Evolutionary conservation across 2,113 vertebrate species (phyloP), one percentile per base, ranked within the genome.

Genomic region (zebrafish (Danio rerio)): DNA sequence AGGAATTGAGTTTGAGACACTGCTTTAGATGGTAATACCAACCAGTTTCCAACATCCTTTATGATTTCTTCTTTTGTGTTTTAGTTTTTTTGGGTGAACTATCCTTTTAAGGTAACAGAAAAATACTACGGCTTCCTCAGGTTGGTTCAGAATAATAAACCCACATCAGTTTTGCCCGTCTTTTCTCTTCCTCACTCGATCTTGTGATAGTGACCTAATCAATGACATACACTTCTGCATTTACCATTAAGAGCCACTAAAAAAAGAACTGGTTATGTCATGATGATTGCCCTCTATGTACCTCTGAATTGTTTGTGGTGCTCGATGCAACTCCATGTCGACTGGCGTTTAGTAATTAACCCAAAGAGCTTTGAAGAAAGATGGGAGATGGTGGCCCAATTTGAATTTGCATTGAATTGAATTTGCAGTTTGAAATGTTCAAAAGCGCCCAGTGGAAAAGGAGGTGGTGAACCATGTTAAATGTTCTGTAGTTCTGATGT

Each of bases 401-500:
- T n/a, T n/a, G n/a, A n/a, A n/a, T n/a, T n/a, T n/a, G n/a, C n/a
- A n/a, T n/a, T 18, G 18, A 68, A 58, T 50, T 68, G 13, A 78
- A 70, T 81, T 50, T 82, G 21, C 59, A 56, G 13, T 18, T 71
- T 73, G 20, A 15, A 47, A 49, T 5, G 9, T 62, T 58, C 40
- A 89, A 90, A 81, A 68, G 83, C 20, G 63, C 65, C 82, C 61
- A 85, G 83, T 70, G 80, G 78, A 78, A 87, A 84, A 89, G 62
- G 81, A 90, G 71, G 77, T 80, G 72, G 84, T 89, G 86, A 85
- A 83, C 89, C 84, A 85, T 87, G 81, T 89, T 89, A 80, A 86
- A 77, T 91, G 89, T 92, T 92, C 84, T 91, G 90, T 93, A 88
- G 83, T 88, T 88, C 87, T 87, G 88, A 88, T 92, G 89, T 91